Evolutionary conservation across 2,888 invertebrate species (phyloP), one percentile per base, ranked within the genome.

Genomic region (Drosophila diplacantha): DNA sequence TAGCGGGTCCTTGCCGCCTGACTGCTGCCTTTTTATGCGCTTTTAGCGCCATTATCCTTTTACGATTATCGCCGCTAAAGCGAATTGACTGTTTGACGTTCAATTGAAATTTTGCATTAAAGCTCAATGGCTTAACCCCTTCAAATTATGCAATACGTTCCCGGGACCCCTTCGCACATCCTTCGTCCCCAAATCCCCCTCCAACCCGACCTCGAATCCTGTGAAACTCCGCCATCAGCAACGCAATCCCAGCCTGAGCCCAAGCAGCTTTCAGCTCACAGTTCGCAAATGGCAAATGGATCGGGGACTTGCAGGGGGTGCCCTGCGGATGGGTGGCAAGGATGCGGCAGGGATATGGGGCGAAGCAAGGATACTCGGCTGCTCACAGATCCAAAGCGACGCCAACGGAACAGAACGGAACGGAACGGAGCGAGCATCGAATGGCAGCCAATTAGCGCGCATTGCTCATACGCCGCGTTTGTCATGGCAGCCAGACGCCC

Each of bases 401-500:
- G 65, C 69, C 50, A 58, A 61, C 66, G 43, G 29, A 56, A 38
- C 62, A 61, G 44, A 35, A 41, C 34, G 59, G 37, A 64, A 46
- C 71, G 51, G 44, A 75, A 78, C 75, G 59, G 63, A 68, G 69
- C 59, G 60, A 59, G 69, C 72, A 67, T 58, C 76, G 67, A 69
- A 78, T 51, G 74, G 69, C 69, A 74, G 83, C 80, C 80, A 81
- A 81, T 81, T 81, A 81, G 84, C 75, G 83, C 73, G 75, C 83
- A 84, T 83, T 84, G 84, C 83, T 84, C 78, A 84, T 77, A 84
- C 84, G 78, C 84, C 77, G 71, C 71, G 83, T 84, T 84, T 84
- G 82, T 79, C 84, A 72, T 79, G 82, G 59, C 74, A 81, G 71
- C 67, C 67, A 72, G 60, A 60, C 50, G n/a, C 43, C 44, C 53